These are phyloP conservation scores for Acronicta leporina DNA, from an alignment of 2,888 invertebrate species.

Conservation along the genomic window DNA sequence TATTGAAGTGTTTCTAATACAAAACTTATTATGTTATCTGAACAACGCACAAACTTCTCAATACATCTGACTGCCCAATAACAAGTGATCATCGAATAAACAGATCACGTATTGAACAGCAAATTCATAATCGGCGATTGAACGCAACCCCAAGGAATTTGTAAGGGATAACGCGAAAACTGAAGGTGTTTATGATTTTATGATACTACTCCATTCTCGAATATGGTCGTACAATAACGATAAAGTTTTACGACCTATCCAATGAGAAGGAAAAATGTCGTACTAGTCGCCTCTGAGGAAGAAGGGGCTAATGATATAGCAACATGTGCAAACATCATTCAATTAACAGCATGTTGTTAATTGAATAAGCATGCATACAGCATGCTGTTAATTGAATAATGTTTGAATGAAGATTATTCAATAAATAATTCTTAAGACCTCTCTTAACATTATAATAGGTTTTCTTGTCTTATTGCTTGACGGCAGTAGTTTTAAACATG, in stretches of 20 bases:
- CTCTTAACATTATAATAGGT: too few species aligned
- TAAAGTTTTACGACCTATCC: slow-evolving; percentile 77
- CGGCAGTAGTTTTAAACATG: too few species aligned
- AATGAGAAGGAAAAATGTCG: slow-evolving; percentile 73
- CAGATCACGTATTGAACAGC: slow-evolving; percentile 70
- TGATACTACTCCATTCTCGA: slow-evolving; percentile 76
- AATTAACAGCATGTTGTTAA: too few species aligned
- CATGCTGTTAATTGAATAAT: too few species aligned
- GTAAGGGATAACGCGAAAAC: slow-evolving; percentile 73
- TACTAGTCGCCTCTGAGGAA: slow-evolving; percentile 61
- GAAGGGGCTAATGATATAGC: slow-evolving; percentile 72
- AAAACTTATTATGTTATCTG: slow-evolving; percentile 5
- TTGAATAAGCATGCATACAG: too few species aligned
- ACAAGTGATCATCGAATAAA: slow-evolving; percentile 61
- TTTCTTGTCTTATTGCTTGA: too few species aligned
- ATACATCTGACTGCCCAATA: slow-evolving; percentile 52
- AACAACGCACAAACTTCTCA: slow-evolving; percentile 30
- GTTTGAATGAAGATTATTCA: too few species aligned
- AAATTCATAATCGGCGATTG: slow-evolving; percentile 77
- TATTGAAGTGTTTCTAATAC: not conserved
- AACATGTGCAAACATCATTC: too few species aligned
- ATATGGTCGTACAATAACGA: slow-evolving; percentile 82
- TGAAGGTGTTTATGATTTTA: slow-evolving; percentile 83
- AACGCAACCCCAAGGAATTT: slow-evolving; percentile 69
- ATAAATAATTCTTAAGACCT: too few species aligned